Conservation (phyloP, 1,140 invertebrate species). For the Drosophila azteca region DNA sequence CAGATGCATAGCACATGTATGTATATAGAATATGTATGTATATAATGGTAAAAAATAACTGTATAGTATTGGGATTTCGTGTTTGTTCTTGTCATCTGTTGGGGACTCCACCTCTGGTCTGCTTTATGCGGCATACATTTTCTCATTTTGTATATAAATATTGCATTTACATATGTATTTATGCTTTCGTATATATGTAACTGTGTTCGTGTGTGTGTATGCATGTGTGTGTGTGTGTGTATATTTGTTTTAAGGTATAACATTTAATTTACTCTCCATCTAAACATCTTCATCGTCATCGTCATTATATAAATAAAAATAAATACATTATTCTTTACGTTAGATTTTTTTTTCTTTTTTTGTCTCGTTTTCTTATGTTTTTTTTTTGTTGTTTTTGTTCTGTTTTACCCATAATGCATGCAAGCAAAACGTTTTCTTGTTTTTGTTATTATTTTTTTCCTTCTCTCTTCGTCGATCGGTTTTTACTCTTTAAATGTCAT, state of each 20-base stretch:
- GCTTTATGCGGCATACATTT: slow-evolving; percentile 37
- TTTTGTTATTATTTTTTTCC: slow-evolving; percentile 26
- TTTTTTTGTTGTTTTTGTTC: slow-evolving; percentile 37
- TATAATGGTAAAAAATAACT: too few species aligned
- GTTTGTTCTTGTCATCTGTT: slow-evolving; percentile 14
- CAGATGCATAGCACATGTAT: too few species aligned
- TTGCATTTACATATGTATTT: slow-evolving; percentile 36
- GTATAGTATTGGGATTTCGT: slow-evolving; percentile 12
- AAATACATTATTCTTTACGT: slow-evolving; percentile 71
- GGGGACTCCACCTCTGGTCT: slow-evolving; percentile 22
- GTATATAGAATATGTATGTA: too few species aligned
- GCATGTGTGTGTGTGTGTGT: slow-evolving; percentile 50
- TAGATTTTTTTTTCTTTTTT: slow-evolving; percentile 43
- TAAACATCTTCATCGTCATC: slow-evolving; percentile 53
- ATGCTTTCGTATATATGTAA: slow-evolving; percentile 48
- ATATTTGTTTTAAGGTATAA: slow-evolving; percentile 80
- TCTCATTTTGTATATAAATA: slow-evolving; percentile 38
- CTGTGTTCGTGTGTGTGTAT: slow-evolving; percentile 40
- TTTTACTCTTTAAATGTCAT: slow-evolving; percentile 40
- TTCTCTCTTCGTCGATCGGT: slow-evolving; percentile 17
- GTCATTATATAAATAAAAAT: slow-evolving; percentile 75
- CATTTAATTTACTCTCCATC: slow-evolving; percentile 80
- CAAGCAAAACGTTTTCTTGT: slow-evolving; percentile 51
- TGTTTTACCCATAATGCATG: slow-evolving; percentile 43
- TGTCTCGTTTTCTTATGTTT: slow-evolving; percentile 42